Base-by-base conservation (phyloP, 2,797 vertebrate genomes). In the Apogon hyalosoma region DNA sequence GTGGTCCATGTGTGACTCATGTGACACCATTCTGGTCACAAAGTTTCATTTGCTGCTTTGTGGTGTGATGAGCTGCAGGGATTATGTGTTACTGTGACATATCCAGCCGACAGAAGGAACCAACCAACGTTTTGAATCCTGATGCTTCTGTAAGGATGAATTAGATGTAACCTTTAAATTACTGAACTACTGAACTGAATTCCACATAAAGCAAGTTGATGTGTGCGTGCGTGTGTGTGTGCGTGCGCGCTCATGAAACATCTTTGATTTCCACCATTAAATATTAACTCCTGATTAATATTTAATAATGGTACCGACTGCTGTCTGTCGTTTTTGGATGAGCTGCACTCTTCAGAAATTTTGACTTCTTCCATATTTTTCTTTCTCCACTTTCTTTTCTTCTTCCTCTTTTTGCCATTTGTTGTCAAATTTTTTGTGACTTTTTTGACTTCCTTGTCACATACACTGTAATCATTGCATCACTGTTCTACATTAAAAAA, bases 251-350 rank as follows among this genome's bases (percentile, higher is more conserved):
- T n/a, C n/a, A 13, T 13, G 45, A 53, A 33, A 38, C 47, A 52
- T 82, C 66, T 85, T 84, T 78, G 62, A 86, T 84, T 79, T 74
- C 52, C 50, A 45, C 6, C 31, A 74, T 84, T 70, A 84, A 86
- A 80, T 82, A 86, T 80, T 80, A 59, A 82, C 55, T 8, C 13
- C 39, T 40, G 1, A 3, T 86, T 67, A 84, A 88, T 84, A 79
- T 77, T 88, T 82, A 18, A 84, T 88, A n/a, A 16, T 7, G 16
- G 18, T 15, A 36, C 45, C 48, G 64, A 80, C 69, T 67, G 58
- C 60, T 71, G 21, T 46, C 15, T 57, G 11, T 58, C 21, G 48
- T 53, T 80, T 71, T 53, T 50, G 36, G 38, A 75, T 39, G 41
- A 54, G 43, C 43, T 69, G 43, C 39, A 69, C 42, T 45, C 18